Percentiles rank a stretch among this genome's conserved stretches.
phyloP scores from a whole-genome alignment of 2,888 invertebrate species.

The Bellardia pandia region DNA sequence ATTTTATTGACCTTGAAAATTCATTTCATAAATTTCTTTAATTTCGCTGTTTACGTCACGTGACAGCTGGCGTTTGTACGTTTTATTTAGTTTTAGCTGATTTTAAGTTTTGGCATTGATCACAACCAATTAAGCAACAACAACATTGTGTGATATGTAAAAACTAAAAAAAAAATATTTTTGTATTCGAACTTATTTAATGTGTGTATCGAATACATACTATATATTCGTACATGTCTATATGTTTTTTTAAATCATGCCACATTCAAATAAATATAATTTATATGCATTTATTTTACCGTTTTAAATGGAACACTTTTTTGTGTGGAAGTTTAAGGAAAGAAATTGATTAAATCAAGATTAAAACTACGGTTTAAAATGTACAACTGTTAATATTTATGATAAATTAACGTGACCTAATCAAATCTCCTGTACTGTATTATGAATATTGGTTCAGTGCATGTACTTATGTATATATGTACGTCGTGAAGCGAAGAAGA shows the following conservation, averaged over 20 bases:
- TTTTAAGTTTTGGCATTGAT: slow-evolving; percentile 64
- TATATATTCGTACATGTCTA: too few species aligned
- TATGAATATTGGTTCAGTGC: background rate
- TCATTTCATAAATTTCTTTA: slow-evolving; percentile 44
- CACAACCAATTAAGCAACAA: slow-evolving; percentile 44
- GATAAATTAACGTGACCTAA: too few species aligned
- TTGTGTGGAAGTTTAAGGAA: too few species aligned
- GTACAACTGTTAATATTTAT: too few species aligned
- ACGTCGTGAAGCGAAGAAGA: background rate
- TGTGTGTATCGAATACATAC: too few species aligned
- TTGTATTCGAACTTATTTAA: background rate
- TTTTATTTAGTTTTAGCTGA: slow-evolving; percentile 18
- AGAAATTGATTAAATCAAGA: too few species aligned
- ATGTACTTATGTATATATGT: too few species aligned
- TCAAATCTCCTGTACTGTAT: background rate
- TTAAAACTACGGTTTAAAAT: too few species aligned
- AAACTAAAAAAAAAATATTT: background rate
- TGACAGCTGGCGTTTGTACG: slow-evolving; percentile 46
- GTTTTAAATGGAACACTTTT: background rate
- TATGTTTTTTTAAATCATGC: background rate
- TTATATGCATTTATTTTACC: background rate
- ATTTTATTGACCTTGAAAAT: slow-evolving; percentile 60
- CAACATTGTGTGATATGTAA: slow-evolving; percentile 19
- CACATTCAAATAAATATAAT: background rate
- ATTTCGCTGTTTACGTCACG: slow-evolving; percentile 52